Percentiles rank a stretch among this genome's conserved stretches.
Evolutionary conservation across 1,140 invertebrate genomes (phyloP).

Genomic region (Probaryconus sp.): DNA sequence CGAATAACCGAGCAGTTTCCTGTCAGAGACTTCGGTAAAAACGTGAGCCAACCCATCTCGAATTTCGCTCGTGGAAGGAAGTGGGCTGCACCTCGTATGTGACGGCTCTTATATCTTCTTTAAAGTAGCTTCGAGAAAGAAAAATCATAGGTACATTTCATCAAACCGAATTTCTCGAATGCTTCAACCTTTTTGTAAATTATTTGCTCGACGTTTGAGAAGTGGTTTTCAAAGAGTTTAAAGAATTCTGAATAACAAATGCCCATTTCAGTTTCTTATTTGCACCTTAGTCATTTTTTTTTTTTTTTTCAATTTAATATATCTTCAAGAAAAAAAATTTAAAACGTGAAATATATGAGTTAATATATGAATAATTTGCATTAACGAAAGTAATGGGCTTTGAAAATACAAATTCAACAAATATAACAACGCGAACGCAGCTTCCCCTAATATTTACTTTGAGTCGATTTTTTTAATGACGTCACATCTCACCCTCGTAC

Average conservation of each 20-base stretch:
- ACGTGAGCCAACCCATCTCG: slow-evolving; percentile 63
- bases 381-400: neutral
- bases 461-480: slow-evolving; percentile 57
- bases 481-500: slow-evolving; percentile 53
- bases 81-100: slow-evolving; percentile 66
- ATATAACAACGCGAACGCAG: slow-evolving; percentile 11
- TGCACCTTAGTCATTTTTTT: too few species aligned
- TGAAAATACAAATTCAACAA: slow-evolving; percentile 45
- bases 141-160: slow-evolving; percentile 57
- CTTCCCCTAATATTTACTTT: slow-evolving; percentile 37
- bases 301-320: too few species aligned
- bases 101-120: slow-evolving; percentile 64
- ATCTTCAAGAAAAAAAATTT: too few species aligned
- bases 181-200: slow-evolving; percentile 22
- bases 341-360: too few species aligned
- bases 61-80: slow-evolving; percentile 69
- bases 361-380: too few species aligned
- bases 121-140: slow-evolving; percentile 55
- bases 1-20: slow-evolving; percentile 66
- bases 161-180: slow-evolving; percentile 51
- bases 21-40: slow-evolving; percentile 54
- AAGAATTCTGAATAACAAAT: too few species aligned
- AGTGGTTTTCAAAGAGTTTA: neutral
- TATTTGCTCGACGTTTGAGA: slow-evolving; percentile 5
- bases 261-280: too few species aligned